A percentile compares a stretch with the other conserved stretches of the same genome.
phyloP scores from a whole-genome alignment of 2,888 invertebrate species.

The Autographa pulchrina region DNA sequence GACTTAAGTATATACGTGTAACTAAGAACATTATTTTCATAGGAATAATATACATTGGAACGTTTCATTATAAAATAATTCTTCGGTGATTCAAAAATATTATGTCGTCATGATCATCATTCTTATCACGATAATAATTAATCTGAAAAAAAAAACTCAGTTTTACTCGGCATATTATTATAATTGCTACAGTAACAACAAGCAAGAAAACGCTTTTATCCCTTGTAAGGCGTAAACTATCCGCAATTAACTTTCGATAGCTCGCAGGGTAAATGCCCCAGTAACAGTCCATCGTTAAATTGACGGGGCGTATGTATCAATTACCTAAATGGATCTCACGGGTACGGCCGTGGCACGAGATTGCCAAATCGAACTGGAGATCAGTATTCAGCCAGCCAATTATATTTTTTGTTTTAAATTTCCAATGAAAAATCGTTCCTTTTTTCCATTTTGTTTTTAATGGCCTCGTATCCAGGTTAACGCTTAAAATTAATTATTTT shows the following conservation, averaged over 20 bases:
- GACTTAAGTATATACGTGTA: too few relatives aligned
- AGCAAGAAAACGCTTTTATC: slow-evolving; percentile 3
- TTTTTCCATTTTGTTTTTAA: slow-evolving; percentile 10
- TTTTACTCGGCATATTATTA: too few relatives aligned
- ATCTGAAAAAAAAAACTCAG: too few relatives aligned
- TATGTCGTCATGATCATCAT: too few relatives aligned
- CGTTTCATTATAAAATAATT: too few relatives aligned
- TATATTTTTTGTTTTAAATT: slow-evolving; percentile 40
- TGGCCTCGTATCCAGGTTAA: neutral
- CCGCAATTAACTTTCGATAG: slow-evolving; percentile 61
- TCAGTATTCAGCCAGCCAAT: slow-evolving; percentile 51
- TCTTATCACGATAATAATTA: too few relatives aligned
- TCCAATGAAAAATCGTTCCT: slow-evolving; percentile 31
- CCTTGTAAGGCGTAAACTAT: slow-evolving; percentile 51
- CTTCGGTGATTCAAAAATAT: too few relatives aligned
- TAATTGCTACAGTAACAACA: neutral
- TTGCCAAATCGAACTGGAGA: slow-evolving; percentile 54
- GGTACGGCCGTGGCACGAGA: slow-evolving; percentile 52
- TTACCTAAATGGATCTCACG: slow-evolving; percentile 77
- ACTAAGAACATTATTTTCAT: too few relatives aligned
- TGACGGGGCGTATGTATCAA: slow-evolving; percentile 79
- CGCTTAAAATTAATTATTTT: neutral
- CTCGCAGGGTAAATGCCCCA: slow-evolving; percentile 64
- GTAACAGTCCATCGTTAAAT: slow-evolving; percentile 62
- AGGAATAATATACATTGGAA: too few relatives aligned